Percentiles rank a stretch among this genome's conserved stretches.
Conservation (phyloP, 2,797 vertebrate species). For the Heliangelus exortis region DNA sequence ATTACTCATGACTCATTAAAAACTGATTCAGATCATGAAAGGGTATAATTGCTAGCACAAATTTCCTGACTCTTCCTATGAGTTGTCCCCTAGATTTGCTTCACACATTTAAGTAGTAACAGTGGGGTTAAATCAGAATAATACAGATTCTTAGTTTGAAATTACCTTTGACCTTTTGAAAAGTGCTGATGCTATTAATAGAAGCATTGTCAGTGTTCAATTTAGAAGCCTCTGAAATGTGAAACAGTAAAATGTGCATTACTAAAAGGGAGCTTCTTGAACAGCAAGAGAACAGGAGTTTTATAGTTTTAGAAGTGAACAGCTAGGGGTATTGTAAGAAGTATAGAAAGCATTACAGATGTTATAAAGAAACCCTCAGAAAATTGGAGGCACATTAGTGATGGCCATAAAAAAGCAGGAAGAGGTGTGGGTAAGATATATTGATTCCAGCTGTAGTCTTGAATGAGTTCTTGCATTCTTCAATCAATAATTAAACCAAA, state of each 20-base stretch:
- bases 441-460: neutral
- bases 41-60: neutral
- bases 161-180: neutral
- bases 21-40: neutral
- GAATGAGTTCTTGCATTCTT: neutral
- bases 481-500: neutral
- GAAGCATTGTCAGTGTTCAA: neutral
- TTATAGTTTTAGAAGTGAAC: neutral
- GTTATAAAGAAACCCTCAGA: neutral
- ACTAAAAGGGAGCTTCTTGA: neutral
- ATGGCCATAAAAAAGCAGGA: neutral
- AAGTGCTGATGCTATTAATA: neutral
- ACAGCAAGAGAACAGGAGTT: neutral
- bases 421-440: fast-evolving
- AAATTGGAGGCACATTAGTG: neutral
- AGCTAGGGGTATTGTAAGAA: neutral
- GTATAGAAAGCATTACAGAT: neutral
- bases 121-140: neutral
- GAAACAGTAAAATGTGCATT: neutral
- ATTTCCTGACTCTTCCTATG: neutral
- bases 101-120: neutral
- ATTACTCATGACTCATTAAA: neutral
- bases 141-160: neutral
- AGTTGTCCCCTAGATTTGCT: neutral
- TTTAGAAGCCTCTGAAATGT: neutral